These are phyloP conservation scores for Euzophera pinguis DNA, from an alignment of 2,888 invertebrate genomes.

Conservation along the genomic window DNA sequence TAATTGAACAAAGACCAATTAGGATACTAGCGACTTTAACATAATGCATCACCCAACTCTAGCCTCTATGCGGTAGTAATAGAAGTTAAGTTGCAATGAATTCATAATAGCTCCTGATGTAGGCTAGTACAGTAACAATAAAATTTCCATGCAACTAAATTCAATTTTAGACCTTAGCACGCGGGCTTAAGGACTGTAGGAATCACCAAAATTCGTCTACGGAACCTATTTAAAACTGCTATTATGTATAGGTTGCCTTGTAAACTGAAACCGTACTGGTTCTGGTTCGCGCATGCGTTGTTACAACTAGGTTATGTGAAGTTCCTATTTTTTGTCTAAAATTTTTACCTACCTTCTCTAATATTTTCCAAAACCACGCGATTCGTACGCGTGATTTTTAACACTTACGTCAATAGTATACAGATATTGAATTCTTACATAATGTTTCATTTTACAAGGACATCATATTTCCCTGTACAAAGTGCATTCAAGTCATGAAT, in stretches of 20 bases:
- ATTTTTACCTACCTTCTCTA: neutral
- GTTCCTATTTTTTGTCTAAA: neutral
- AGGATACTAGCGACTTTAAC: no score
- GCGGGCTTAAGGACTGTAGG: neutral
- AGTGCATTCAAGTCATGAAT: neutral
- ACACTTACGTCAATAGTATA: neutral
- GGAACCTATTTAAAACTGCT: neutral
- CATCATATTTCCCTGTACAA: neutral
- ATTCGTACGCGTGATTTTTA: neutral
- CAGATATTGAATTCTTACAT: neutral
- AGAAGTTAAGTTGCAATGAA: no score
- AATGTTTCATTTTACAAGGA: neutral
- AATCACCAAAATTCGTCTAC: neutral
- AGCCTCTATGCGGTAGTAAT: no score
- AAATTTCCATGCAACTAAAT: neutral
- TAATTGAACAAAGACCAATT: no score
- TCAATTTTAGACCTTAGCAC: neutral
- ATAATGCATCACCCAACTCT: no score
- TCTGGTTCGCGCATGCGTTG: neutral
- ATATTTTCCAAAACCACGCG: neutral
- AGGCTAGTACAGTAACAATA: no score
- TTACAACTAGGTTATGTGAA: neutral
- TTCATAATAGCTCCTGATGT: no score
- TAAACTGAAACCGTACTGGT: conserved; percentile 8
- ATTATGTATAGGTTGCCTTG: conserved; percentile 2